phyloP scores from a whole-genome alignment of 2,888 invertebrate genomes.

The Sericinus montela region DNA sequence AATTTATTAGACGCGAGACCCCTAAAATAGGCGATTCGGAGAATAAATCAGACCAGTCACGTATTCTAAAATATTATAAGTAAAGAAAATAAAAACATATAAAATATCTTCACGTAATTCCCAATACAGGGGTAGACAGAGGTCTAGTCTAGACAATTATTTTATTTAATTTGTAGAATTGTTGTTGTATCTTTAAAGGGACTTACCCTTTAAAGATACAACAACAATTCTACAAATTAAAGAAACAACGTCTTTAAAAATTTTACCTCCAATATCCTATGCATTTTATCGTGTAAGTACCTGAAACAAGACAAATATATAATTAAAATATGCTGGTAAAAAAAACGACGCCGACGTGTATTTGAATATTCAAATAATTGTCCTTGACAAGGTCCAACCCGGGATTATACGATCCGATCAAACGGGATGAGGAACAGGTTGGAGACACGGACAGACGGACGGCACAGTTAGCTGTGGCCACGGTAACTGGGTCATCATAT shows the following conservation, averaged over 20 bases:
- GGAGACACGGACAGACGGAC: conserved; percentile 51
- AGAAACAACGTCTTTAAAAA: background rate
- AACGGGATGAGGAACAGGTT: conserved; percentile 63
- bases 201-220: too few relatives aligned
- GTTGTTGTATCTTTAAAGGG: too few relatives aligned
- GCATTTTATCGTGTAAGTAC: background rate
- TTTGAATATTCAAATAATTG: conserved; percentile 23
- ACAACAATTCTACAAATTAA: background rate
- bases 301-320: conserved; percentile 13
- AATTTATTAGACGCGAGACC: too few relatives aligned
- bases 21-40: too few relatives aligned
- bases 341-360: background rate
- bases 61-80: too few relatives aligned
- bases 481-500: conserved; percentile 89
- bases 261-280: background rate
- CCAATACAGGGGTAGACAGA: too few relatives aligned
- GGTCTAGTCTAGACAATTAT: too few relatives aligned
- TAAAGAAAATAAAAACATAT: too few relatives aligned
- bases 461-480: conserved; percentile 74
- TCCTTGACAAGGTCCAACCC: conserved; percentile 47
- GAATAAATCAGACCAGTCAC: too few relatives aligned
- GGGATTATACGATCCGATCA: conserved; percentile 30
- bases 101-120: too few relatives aligned
- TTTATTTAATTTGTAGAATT: background rate
- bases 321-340: background rate